Conservation (phyloP, 2,113 vertebrate species). For the Aythya baeri region DNA sequence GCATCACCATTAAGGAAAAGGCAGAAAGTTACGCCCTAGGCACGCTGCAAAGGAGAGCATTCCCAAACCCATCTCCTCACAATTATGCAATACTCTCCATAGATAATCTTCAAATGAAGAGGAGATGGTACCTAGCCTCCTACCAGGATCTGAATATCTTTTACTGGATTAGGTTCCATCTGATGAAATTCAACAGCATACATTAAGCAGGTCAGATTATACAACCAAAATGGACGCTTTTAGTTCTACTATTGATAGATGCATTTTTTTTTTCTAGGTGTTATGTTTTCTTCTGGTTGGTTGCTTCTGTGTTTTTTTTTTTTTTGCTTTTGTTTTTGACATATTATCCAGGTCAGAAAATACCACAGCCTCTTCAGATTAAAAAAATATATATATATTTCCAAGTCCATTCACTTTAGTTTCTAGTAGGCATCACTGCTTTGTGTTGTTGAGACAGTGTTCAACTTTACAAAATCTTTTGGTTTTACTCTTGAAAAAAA, state of each 20-base stretch:
- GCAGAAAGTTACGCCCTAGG: background rate
- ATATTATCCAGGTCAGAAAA: background rate
- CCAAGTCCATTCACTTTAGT: background rate
- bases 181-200: background rate
- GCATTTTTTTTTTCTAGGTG: background rate
- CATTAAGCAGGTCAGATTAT: background rate
- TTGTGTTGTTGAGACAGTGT: background rate
- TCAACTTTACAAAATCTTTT: background rate
- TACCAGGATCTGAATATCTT: background rate
- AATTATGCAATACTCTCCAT: background rate
- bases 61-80: background rate
- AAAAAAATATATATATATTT: background rate
- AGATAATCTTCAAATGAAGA: background rate
- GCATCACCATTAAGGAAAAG: background rate
- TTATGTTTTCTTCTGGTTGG: too few species aligned
- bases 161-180: background rate
- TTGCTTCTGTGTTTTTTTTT: background rate
- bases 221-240: background rate
- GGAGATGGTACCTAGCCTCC: background rate
- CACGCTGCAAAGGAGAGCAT: background rate
- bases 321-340: background rate
- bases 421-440: background rate
- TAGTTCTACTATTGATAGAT: background rate
- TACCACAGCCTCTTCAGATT: background rate
- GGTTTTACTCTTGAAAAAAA: background rate